A percentile compares a stretch with the other conserved stretches of the same genome.
Evolutionary conservation across 2,113 vertebrate genomes (phyloP).

Genomic region (Indri indri): DNA sequence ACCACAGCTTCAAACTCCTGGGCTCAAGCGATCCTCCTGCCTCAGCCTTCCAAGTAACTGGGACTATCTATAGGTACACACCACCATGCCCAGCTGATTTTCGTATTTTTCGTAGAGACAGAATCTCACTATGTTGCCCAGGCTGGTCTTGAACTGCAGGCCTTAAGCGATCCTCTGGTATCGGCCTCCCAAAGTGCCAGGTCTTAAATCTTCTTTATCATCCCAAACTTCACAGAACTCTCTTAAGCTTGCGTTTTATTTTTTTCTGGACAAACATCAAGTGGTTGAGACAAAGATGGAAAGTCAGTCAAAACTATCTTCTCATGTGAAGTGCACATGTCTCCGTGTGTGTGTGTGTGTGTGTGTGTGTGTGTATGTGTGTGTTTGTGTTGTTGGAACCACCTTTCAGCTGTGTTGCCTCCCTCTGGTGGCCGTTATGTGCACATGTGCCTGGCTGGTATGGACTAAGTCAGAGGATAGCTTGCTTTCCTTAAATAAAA

Average conservation of each 20-base stretch:
- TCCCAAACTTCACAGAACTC: neutral
- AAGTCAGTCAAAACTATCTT: neutral
- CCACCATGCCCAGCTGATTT: too few species aligned
- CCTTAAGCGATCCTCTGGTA: too few species aligned
- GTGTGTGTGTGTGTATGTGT: neutral
- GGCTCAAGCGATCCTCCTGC: too few species aligned
- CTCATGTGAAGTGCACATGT: neutral
- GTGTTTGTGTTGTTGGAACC: neutral
- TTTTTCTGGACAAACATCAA: neutral
- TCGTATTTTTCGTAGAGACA: too few species aligned
- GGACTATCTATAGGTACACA: too few species aligned
- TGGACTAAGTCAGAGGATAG: neutral
- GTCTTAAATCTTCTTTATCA: neutral
- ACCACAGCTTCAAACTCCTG: too few species aligned
- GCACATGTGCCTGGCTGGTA: neutral
- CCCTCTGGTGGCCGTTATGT: conserved; percentile 66
- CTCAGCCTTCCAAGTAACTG: too few species aligned
- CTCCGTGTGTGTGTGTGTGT: neutral
- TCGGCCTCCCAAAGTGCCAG: too few species aligned
- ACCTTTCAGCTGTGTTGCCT: conserved; percentile 51
- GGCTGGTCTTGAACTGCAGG: too few species aligned
- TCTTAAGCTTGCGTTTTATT: neutral
- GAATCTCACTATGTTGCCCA: too few species aligned
- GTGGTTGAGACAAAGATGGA: neutral
- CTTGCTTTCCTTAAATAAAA: neutral